Base-by-base conservation (phyloP, 2,113 vertebrate genomes). In the Vulpes vulpes region DNA sequence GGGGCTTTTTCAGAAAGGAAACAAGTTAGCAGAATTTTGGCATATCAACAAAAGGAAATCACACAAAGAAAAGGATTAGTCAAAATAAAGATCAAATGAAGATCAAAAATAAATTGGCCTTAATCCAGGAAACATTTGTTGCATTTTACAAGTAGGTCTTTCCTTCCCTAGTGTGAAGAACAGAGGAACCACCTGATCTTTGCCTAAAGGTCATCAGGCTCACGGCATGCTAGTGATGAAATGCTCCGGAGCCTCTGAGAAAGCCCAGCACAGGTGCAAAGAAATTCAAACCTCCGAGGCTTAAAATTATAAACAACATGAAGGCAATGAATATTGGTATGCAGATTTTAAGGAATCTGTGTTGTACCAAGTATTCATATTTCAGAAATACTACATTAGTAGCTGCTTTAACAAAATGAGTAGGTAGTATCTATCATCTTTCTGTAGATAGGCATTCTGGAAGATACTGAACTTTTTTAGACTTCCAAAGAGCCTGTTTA, bases 41-140 rank as follows among this genome's bases (percentile, higher is more conserved):
- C 99, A 97, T 98, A 97, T 98, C 98, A 98, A 99, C 98, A 99
- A 98, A 99, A 99, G 97, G 92, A 98, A 99, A 98, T 98, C 98
- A 98, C 97, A 99, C 96, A 98, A 99, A 99, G 98, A 96, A 98
- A 98, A 98, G 98, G 98, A 99, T 99, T 99, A 99, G 98, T 98
- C 97, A 98, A 99, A 99, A 99, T 98, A 98, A 98, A 99, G 99
- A 99, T 99, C 98, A 99, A 99, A 98, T 98, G 98, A 98, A 98
- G 98, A 99, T 99, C 96, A 98, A 98, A 99, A 99, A 98, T 98
- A 98, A 96, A 98, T 97, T 99, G 99, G 98, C 98, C 95, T 95
- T 79, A 92, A 71, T 86, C 98, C 98, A 99, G 98, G 98, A 99
- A 99, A 98, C 98, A 98, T 98, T 98, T 98, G 98, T 98, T 99